Percentiles rank a stretch among this genome's conserved stretches.
Conservation (phyloP, 2,797 vertebrate genomes). For the Sphaeramia orbicularis region DNA sequence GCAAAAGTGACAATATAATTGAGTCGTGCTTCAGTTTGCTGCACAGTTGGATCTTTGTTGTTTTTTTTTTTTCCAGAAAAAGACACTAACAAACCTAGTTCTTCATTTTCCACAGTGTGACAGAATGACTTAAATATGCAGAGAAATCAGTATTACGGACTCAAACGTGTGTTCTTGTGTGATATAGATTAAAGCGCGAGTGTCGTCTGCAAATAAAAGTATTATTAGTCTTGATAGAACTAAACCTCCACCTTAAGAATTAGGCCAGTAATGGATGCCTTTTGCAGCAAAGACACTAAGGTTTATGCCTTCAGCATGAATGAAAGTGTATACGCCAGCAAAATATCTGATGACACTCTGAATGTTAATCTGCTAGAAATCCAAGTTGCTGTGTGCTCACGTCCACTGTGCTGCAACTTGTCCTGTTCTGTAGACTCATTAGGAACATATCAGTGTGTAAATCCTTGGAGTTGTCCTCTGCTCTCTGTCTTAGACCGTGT, state of each 20-base stretch:
- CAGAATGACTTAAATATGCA: slow-evolving; percentile 30
- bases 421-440: slow-evolving; percentile 32
- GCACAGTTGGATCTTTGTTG: slow-evolving; percentile 20
- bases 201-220: slow-evolving; percentile 38
- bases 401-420: slow-evolving; percentile 50
- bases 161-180: slow-evolving; percentile 28
- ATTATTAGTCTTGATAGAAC: slow-evolving; percentile 32
- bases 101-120: slow-evolving; percentile 54
- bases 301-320: slow-evolving; percentile 67
- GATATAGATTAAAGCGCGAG: slow-evolving; percentile 47
- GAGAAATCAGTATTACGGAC: slow-evolving; percentile 12
- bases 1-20: slow-evolving; percentile 5
- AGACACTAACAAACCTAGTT: slow-evolving; percentile 33
- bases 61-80: slow-evolving; percentile 15
- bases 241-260: slow-evolving; percentile 34
- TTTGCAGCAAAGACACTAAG: slow-evolving; percentile 60
- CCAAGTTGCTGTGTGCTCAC: slow-evolving; percentile 43
- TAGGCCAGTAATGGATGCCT: slow-evolving; percentile 33
- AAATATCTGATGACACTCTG: slow-evolving; percentile 33
- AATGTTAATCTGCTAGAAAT: slow-evolving; percentile 28
- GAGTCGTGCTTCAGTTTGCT: slow-evolving; percentile 28
- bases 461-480: slow-evolving; percentile 47
- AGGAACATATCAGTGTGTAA: slow-evolving; percentile 42
- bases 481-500: slow-evolving; percentile 14
- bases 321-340: slow-evolving; percentile 54